Conservation (phyloP, 2,797 vertebrate genomes). For the Varecia variegata region DNA sequence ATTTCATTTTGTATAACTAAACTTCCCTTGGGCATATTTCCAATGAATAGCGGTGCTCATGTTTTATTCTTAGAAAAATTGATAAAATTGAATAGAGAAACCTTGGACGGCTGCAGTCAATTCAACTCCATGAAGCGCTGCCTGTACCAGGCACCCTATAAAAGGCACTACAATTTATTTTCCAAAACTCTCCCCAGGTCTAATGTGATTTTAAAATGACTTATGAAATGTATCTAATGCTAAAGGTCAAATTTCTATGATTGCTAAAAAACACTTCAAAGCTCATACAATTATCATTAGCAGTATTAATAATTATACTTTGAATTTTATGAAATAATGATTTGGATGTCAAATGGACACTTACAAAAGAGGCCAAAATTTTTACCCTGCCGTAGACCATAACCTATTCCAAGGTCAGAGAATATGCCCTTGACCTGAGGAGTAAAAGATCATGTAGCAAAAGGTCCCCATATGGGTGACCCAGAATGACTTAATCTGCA, state of each 20-base stretch:
- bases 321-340: constrained; percentile 15
- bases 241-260: not conserved
- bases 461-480: not conserved
- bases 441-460: not conserved
- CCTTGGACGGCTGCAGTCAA: not conserved
- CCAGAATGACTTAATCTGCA: not conserved
- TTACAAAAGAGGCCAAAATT: not conserved
- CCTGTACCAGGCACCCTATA: not conserved
- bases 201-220: constrained; percentile 8
- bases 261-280: not conserved
- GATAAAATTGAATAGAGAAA: not conserved
- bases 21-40: not conserved
- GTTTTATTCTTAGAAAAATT: not conserved
- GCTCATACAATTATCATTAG: not conserved
- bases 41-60: not conserved
- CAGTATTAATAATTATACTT: not conserved
- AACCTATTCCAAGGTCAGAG: not conserved
- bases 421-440: not conserved
- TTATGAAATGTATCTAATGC: not conserved
- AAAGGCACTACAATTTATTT: not conserved
- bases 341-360: not conserved
- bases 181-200: not conserved
- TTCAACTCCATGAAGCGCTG: not conserved
- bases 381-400: not conserved
- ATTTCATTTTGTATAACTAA: not conserved